Evolutionary conservation across 1,140 invertebrate genomes (phyloP).

Genomic region (Archivesica marissinica): DNA sequence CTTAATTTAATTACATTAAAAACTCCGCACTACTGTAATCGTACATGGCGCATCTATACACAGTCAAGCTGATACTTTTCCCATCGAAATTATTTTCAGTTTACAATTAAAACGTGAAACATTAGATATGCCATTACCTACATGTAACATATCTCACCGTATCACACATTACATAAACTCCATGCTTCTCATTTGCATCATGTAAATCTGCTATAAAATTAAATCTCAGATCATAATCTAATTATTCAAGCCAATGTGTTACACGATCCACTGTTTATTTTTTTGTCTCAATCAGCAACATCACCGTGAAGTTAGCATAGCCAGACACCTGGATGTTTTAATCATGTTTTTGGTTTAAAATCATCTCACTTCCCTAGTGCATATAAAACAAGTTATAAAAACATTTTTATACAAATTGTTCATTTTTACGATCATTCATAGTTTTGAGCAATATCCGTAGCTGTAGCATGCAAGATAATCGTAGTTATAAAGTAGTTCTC

Average conservation of each 20-base stretch:
- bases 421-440: slow-evolving; percentile 19
- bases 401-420: not conserved
- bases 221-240: slow-evolving; percentile 15
- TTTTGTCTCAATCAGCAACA: slow-evolving; percentile 17
- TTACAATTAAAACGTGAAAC: too few relatives aligned
- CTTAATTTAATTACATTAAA: too few relatives aligned
- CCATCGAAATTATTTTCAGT: too few relatives aligned
- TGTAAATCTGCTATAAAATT: slow-evolving; percentile 10
- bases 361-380: not conserved
- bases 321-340: slow-evolving; percentile 28
- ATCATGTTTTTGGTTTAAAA: not conserved
- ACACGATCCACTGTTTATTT: not conserved
- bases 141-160: not conserved
- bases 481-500: not conserved
- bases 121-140: too few relatives aligned
- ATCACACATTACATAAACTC: not conserved
- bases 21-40: too few relatives aligned
- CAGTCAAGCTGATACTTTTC: too few relatives aligned
- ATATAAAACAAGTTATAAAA: slow-evolving; percentile 13
- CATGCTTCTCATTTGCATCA: not conserved
- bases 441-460: not conserved
- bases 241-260: slow-evolving; percentile 17
- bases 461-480: not conserved
- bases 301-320: slow-evolving; percentile 8
- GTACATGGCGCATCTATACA: too few relatives aligned